These are phyloP conservation scores for Oenanthe melanoleuca DNA, from an alignment of 2,113 vertebrate genomes.

Conservation along the genomic window DNA sequence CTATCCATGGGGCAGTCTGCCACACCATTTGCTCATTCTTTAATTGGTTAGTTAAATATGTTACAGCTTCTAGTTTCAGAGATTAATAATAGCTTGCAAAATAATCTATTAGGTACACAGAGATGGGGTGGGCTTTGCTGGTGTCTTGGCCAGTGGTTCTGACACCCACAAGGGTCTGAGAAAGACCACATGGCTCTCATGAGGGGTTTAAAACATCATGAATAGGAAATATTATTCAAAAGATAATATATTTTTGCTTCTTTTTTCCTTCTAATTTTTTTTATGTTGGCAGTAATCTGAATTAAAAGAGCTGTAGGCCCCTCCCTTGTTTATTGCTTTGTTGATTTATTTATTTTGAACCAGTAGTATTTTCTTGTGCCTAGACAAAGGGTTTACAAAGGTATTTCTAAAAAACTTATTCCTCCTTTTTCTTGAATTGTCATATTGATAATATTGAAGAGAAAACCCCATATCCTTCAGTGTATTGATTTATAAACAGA, in stretches of 20 bases:
- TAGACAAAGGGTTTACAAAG: neutral
- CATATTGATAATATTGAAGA: neutral
- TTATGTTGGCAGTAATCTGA: neutral
- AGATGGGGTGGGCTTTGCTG: neutral
- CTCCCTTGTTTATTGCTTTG: neutral
- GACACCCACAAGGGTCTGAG: neutral
- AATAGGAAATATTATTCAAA: neutral
- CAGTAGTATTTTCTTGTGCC: neutral
- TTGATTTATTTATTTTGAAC: neutral
- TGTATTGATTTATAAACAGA: neutral
- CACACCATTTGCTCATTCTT: neutral
- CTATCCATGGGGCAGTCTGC: neutral
- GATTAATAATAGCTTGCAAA: neutral
- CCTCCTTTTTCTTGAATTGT: neutral
- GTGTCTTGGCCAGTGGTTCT: neutral
- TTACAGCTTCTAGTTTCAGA: neutral
- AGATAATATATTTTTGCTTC: neutral
- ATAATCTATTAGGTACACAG: neutral
- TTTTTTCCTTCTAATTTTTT: neutral
- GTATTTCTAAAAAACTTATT: neutral
- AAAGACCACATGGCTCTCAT: neutral
- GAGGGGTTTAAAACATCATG: neutral
- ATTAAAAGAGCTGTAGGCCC: neutral
- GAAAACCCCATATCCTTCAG: fast-evolving
- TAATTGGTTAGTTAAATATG: neutral